These are phyloP conservation scores for Dryobotodes eremita DNA, from an alignment of 2,888 invertebrate species.

Conservation along the genomic window DNA sequence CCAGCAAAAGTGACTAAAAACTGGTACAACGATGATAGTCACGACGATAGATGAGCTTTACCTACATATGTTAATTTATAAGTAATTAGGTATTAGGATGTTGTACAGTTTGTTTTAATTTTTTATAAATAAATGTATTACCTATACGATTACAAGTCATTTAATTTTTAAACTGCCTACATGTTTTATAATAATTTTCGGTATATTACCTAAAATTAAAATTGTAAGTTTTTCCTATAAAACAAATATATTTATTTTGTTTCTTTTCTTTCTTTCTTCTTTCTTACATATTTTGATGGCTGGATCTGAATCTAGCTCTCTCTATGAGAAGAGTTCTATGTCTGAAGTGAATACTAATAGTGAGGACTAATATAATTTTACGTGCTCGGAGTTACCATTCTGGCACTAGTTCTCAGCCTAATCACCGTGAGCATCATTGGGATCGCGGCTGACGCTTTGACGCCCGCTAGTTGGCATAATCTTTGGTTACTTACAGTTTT, in stretches of 20 bases:
- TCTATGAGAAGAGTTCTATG: not conserved
- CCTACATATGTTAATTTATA: not conserved
- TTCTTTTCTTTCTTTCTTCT: not conserved
- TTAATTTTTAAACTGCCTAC: not conserved
- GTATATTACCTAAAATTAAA: not conserved
- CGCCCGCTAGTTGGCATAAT: not conserved
- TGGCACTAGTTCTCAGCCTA: not conserved
- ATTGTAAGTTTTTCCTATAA: no score
- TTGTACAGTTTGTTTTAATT: slow-evolving; percentile 52
- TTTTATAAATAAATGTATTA: slow-evolving; percentile 21
- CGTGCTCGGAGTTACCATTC: not conserved
- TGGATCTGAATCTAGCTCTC: not conserved
- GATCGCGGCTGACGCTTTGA: not conserved
- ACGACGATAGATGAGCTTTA: slow-evolving; percentile 30
- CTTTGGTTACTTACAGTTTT: not conserved
- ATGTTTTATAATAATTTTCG: not conserved
- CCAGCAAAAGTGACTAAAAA: slow-evolving; percentile 30
- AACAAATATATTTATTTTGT: no score
- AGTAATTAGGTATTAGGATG: slow-evolving; percentile 23
- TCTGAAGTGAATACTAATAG: not conserved
- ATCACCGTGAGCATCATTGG: not conserved
- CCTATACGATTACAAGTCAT: not conserved
- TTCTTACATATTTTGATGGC: not conserved
- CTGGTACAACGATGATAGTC: slow-evolving; percentile 42
- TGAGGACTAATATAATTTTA: not conserved